Conservation (phyloP, 2,888 invertebrate species). For the Erebia aethiops region DNA sequence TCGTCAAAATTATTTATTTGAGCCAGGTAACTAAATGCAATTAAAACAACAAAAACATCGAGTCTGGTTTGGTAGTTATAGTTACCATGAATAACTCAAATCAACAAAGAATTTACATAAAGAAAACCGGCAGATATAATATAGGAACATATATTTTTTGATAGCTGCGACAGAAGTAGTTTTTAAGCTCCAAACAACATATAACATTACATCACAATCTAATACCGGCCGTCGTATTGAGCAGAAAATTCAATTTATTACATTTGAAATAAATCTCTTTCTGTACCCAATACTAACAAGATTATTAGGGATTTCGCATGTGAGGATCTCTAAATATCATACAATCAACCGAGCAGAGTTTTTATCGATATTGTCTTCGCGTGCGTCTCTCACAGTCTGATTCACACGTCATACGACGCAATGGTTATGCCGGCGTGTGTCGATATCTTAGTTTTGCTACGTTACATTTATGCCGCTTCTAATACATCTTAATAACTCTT, state of each 20-base stretch:
- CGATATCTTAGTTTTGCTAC: conserved; percentile 31
- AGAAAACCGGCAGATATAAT: no score
- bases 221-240: no score
- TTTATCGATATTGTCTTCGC: conserved; percentile 45
- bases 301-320: conserved; percentile 1
- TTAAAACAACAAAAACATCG: no score
- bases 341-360: conserved; percentile 32
- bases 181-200: no score
- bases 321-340: conserved; percentile 15
- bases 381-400: conserved; percentile 70
- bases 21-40: no score
- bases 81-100: no score
- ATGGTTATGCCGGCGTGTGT: conserved; percentile 37
- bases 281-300: not conserved
- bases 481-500: conserved; percentile 19
- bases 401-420: conserved; percentile 62
- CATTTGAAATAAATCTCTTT: not conserved
- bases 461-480: conserved; percentile 8
- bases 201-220: no score
- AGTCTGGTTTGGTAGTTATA: no score
- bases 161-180: no score
- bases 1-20: no score
- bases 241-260: not conserved
- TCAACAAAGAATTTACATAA: no score
- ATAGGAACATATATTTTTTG: no score